Conservation (phyloP, 2,113 vertebrate genomes). For the Ia io region DNA sequence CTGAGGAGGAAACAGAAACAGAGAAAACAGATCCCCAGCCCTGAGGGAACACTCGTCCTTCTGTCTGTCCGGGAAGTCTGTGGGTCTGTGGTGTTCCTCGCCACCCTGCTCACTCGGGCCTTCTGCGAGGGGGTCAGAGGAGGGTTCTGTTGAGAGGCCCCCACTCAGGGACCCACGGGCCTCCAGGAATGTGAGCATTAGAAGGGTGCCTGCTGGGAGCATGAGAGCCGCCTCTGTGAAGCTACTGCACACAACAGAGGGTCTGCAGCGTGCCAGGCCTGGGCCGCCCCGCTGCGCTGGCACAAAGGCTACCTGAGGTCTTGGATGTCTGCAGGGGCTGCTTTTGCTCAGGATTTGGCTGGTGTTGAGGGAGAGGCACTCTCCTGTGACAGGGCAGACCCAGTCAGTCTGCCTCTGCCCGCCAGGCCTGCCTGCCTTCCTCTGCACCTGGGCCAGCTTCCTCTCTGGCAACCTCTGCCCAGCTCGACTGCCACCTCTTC, state of each 20-base stretch:
- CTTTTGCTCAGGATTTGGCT: not conserved
- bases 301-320: not conserved
- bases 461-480: not conserved
- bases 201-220: not conserved
- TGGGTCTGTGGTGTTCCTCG: not conserved
- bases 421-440: not conserved
- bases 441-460: not conserved
- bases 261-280: not conserved
- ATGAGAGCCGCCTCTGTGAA: not conserved
- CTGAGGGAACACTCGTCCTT: not conserved
- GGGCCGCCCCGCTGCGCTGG: not conserved
- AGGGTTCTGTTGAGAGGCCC: not conserved
- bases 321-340: not conserved
- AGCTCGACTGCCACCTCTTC: not conserved
- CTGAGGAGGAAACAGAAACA: slow-evolving; percentile 4
- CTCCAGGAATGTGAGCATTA: not conserved
- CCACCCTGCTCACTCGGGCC: not conserved
- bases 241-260: not conserved
- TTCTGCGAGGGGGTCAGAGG: not conserved
- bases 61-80: not conserved
- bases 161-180: not conserved
- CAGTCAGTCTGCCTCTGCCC: not conserved
- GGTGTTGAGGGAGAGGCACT: not conserved
- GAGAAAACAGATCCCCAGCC: not conserved
- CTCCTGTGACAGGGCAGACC: not conserved